phyloP scores from a whole-genome alignment of 2,888 invertebrate species.

The Ethmia dodecea region DNA sequence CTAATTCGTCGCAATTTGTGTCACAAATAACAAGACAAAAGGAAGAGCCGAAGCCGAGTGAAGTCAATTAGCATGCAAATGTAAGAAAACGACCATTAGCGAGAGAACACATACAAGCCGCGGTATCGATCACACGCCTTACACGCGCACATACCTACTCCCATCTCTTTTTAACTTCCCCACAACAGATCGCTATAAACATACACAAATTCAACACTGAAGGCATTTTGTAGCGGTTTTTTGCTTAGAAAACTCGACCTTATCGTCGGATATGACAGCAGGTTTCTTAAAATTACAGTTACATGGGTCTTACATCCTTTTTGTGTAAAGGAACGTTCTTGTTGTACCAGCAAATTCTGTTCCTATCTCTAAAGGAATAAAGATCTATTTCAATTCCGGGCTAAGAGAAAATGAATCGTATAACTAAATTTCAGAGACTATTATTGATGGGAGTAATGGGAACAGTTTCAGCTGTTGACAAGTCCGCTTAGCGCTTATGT shows the following conservation, averaged over 20 bases:
- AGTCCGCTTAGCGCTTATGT: too few relatives aligned
- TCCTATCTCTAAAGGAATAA: slow-evolving; percentile 71
- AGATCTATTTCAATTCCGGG: slow-evolving; percentile 67
- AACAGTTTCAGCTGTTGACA: too few relatives aligned
- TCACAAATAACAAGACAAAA: slow-evolving; percentile 57
- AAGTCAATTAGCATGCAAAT: slow-evolving; percentile 75
- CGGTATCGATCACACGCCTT: slow-evolving; percentile 70
- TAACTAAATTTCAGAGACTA: slow-evolving; percentile 46
- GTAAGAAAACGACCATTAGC: slow-evolving; percentile 75
- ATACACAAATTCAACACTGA: slow-evolving; percentile 52
- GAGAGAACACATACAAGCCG: slow-evolving; percentile 34
- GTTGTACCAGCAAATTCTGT: slow-evolving; percentile 72
- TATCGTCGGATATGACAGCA: neutral
- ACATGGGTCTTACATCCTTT: slow-evolving; percentile 22
- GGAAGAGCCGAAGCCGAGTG: slow-evolving; percentile 41
- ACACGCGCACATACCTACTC: slow-evolving; percentile 72
- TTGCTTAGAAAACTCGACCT: slow-evolving; percentile 21
- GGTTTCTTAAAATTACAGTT: slow-evolving; percentile 4
- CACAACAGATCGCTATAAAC: slow-evolving; percentile 75
- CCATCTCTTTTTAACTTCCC: slow-evolving; percentile 74
- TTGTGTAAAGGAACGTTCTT: slow-evolving; percentile 28
- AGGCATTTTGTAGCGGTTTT: slow-evolving; percentile 32
- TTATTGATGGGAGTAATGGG: slow-evolving; percentile 42
- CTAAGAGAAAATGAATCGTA: slow-evolving; percentile 65
- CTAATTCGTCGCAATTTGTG: slow-evolving; percentile 56